Base-by-base conservation (phyloP, 2,888 invertebrate species). In the Slavum lentiscoides region DNA sequence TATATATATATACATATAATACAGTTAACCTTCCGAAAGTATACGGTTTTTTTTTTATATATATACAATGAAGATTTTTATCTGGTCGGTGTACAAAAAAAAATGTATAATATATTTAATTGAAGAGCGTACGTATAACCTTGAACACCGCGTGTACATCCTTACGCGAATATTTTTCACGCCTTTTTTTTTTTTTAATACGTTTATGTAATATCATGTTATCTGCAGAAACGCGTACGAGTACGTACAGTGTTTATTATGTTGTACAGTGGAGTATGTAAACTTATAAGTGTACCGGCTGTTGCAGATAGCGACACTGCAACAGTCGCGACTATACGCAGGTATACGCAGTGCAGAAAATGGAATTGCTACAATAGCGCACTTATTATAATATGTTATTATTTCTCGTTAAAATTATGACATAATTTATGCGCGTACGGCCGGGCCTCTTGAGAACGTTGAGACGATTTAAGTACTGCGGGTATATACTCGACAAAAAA, bases 71-170 rank as follows among this genome's bases (percentile, higher is more conserved):
- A 55, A 69, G 53, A 69, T 69, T 69, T 21, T 67, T 15, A 30
- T 69, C 30, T 15, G 3, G 17, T 53, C 9, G 8, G 53, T 2
- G 13, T 13, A 30, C 53, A 69, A 69, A 55, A 30, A 30, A 30
- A 30, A 30, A 68, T 23, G 11, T 19, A 39, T 55, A 69, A 55
- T 69, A 55, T 69, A 19, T 55, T 55, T 9, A 37, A 69, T 69
- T 55, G 30, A 55, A 55, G 55, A 69, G 55, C 15, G 37, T 55
- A 13, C 15, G 37, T 55, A 13, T 17, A 37, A 55, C 69, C 69
- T 69, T 69, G 69, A 8, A 69, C 1, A 23, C 37, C 19, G 7
- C 15, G 2, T 68, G 21, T 59, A n/a, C 7, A 19, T 39, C 39
- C 43, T n/a, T 7, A 39, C 17, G 0, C 2, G 49, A 68, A 49